Percentiles rank a stretch among this genome's conserved stretches.
phyloP scores from a whole-genome alignment of 1,140 invertebrate genomes.

The Triops longicaudatus region DNA sequence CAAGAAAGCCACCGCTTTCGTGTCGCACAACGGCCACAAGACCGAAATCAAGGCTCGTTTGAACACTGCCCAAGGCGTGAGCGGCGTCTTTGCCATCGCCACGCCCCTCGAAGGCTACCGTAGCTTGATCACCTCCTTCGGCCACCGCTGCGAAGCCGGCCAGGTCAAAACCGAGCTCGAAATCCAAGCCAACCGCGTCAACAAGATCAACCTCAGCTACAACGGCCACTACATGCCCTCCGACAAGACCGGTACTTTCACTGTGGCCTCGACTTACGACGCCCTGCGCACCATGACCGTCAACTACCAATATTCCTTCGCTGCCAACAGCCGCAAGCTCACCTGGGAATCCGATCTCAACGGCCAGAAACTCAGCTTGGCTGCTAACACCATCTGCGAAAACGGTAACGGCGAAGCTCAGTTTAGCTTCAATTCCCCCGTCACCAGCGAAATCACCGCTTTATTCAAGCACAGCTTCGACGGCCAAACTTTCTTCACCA shows the following conservation, averaged over 20 bases:
- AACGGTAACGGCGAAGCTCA: background rate
- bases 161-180: conserved; percentile 16
- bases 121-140: conserved; percentile 14
- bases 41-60: background rate
- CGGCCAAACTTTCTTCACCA: conserved; percentile 3
- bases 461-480: conserved; percentile 17
- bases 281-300: conserved; percentile 8
- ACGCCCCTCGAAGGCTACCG: conserved; percentile 21
- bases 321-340: background rate
- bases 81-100: conserved; percentile 8
- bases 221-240: background rate
- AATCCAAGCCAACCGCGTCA: background rate
- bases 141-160: background rate
- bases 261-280: background rate
- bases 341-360: conserved; percentile 20
- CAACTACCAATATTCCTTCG: conserved; percentile 9
- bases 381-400: background rate
- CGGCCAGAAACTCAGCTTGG: conserved; percentile 21
- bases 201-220: background rate
- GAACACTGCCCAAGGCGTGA: background rate
- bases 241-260: conserved; percentile 19
- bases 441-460: conserved; percentile 22
- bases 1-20: background rate
- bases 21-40: background rate
- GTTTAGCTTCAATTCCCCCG: background rate